phyloP scores from a whole-genome alignment of 2,888 invertebrate species.

The Lasioglossum malachurum region DNA sequence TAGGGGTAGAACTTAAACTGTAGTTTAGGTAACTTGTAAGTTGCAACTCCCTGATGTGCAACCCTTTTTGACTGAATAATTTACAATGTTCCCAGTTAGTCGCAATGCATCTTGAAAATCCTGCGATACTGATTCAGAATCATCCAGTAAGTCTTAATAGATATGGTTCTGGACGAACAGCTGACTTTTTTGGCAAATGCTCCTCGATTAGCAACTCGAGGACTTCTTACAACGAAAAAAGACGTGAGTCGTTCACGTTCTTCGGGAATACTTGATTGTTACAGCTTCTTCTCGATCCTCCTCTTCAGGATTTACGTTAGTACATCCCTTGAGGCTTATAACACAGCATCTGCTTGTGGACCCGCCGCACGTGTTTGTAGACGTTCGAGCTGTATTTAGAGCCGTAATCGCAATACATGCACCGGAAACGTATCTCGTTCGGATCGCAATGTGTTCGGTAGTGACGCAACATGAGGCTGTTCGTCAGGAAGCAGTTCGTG shows the following conservation, averaged over 20 bases:
- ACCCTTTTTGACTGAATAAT: too few relatives aligned
- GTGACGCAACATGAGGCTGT: slow-evolving; percentile 78
- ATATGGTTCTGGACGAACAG: background rate
- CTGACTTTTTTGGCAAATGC: background rate
- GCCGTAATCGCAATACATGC: slow-evolving; percentile 78
- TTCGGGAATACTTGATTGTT: background rate
- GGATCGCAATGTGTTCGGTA: slow-evolving; percentile 78
- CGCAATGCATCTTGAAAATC: background rate
- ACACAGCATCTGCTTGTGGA: slow-evolving; percentile 76
- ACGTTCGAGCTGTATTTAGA: slow-evolving; percentile 78
- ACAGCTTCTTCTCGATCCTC: background rate
- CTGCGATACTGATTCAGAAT: background rate
- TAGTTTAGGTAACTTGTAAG: too few relatives aligned
- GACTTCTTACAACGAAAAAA: background rate
- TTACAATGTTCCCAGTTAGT: background rate
- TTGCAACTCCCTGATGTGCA: too few relatives aligned
- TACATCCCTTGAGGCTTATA: slow-evolving; percentile 71
- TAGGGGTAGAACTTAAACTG: too few relatives aligned
- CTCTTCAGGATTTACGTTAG: background rate
- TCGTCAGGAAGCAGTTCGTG: slow-evolving; percentile 71
- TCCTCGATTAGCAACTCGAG: background rate
- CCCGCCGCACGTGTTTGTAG: slow-evolving; percentile 78
- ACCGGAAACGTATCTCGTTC: slow-evolving; percentile 79
- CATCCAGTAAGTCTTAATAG: background rate
- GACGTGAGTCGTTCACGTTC: background rate